Percentiles rank a stretch among this genome's conserved stretches.
These are phyloP conservation scores for Sinotaia quadrata DNA, from an alignment of 2,888 invertebrate species.

Conservation along the genomic window DNA sequence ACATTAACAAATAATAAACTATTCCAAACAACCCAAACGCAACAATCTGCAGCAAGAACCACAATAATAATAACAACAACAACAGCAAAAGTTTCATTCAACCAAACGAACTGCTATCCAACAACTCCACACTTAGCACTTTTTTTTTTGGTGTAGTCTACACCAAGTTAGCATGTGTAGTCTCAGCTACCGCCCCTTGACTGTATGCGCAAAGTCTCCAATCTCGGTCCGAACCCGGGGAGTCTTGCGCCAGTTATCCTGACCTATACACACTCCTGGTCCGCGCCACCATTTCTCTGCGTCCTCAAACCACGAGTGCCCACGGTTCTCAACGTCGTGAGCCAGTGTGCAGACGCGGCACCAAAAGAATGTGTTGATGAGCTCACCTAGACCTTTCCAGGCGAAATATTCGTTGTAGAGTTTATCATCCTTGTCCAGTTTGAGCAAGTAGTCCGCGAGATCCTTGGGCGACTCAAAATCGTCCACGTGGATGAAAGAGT, in stretches of 20 bases:
- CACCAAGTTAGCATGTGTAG: too few relatives aligned
- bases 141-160: too few relatives aligned
- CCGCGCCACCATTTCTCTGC: slow-evolving; percentile 93
- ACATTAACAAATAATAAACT: too few relatives aligned
- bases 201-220: background rate
- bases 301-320: slow-evolving; percentile 78
- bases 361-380: slow-evolving; percentile 96
- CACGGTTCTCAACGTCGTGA: slow-evolving; percentile 51
- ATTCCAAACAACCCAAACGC: too few relatives aligned
- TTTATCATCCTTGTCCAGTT: slow-evolving; percentile 88
- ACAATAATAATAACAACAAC: too few relatives aligned
- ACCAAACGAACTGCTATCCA: too few relatives aligned
- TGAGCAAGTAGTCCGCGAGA: slow-evolving; percentile 87
- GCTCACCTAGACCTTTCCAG: slow-evolving; percentile 96
- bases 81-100: too few relatives aligned
- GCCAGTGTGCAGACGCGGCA: slow-evolving; percentile 85
- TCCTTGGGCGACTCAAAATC: slow-evolving; percentile 91
- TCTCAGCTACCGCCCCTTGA: background rate
- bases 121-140: too few relatives aligned
- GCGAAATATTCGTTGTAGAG: slow-evolving; percentile 93
- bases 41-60: too few relatives aligned
- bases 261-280: slow-evolving; percentile 58
- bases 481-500: slow-evolving; percentile 96
- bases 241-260: slow-evolving; percentile 48
- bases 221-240: background rate